Conservation (phyloP, 2,888 invertebrate species). For the Ormyrus rosae region DNA sequence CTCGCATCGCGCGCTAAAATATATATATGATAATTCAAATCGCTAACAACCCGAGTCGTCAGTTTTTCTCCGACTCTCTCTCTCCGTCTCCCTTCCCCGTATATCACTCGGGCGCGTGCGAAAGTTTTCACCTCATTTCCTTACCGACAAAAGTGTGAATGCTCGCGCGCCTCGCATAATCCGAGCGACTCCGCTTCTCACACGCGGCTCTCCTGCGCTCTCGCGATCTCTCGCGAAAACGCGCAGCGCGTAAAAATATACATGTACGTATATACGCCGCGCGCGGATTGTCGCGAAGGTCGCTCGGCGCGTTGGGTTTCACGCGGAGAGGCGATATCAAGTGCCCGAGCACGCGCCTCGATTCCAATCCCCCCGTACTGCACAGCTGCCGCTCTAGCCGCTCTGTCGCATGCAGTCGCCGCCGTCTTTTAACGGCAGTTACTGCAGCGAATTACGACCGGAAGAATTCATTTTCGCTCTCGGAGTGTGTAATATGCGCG, state of each 20-base stretch:
- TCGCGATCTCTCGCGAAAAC: slow-evolving; percentile 21
- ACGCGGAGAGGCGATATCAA: slow-evolving; percentile 1
- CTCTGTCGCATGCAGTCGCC: slow-evolving; percentile 14
- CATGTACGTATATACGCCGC: background rate
- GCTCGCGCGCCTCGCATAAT: slow-evolving; percentile 22
- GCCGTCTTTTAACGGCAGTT: slow-evolving; percentile 44
- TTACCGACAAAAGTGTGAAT: slow-evolving; percentile 56
- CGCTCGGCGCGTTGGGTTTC: slow-evolving; percentile 64
- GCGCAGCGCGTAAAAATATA: slow-evolving; percentile 1
- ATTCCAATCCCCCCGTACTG: slow-evolving; percentile 61
- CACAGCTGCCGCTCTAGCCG: slow-evolving; percentile 11
- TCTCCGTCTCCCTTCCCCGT: background rate
- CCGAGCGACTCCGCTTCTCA: slow-evolving; percentile 16
- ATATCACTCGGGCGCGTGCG: slow-evolving; percentile 47
- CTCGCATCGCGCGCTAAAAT: too few relatives aligned
- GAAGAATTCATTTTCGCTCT: slow-evolving; percentile 64
- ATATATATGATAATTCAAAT: too few relatives aligned
- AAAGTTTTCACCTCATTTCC: slow-evolving; percentile 54
- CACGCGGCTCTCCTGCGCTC: background rate
- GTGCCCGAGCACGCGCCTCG: slow-evolving; percentile 65
- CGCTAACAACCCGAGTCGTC: background rate
- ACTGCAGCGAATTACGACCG: slow-evolving; percentile 60
- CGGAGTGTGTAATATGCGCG: slow-evolving; percentile 31
- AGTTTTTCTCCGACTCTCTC: background rate
- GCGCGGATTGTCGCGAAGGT: slow-evolving; percentile 44